Percentiles rank a stretch among this genome's conserved stretches.
phyloP scores from a whole-genome alignment of 1,140 invertebrate species.

The Brachionus plicatilis region DNA sequence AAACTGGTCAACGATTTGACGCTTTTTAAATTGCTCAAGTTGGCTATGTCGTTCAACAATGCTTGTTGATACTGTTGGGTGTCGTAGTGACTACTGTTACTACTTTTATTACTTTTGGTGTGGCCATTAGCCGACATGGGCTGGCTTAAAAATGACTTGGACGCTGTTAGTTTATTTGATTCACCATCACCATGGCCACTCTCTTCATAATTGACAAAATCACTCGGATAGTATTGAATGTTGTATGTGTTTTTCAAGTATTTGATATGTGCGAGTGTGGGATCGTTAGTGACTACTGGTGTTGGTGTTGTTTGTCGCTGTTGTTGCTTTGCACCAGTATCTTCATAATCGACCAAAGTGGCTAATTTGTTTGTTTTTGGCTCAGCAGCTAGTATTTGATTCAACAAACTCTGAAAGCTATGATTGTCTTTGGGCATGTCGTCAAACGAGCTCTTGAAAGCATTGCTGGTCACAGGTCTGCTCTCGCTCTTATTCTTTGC shows the following conservation, averaged over 20 bases:
- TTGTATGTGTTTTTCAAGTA: slow-evolving; percentile 36
- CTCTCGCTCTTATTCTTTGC: too few relatives aligned
- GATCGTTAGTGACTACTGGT: too few relatives aligned
- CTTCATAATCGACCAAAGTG: too few relatives aligned
- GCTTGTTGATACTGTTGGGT: not conserved
- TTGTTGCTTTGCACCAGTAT: not conserved
- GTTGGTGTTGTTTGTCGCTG: too few relatives aligned
- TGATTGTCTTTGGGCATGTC: not conserved
- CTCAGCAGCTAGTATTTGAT: not conserved
- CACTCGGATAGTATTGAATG: slow-evolving; percentile 31
- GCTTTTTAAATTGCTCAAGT: slow-evolving; percentile 33
- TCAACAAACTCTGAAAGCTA: not conserved
- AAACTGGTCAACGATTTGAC: slow-evolving; percentile 36
- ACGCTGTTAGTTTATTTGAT: not conserved
- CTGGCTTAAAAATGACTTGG: not conserved
- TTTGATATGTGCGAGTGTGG: not conserved
- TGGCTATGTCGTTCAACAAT: slow-evolving; percentile 5
- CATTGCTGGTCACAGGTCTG: too few relatives aligned
- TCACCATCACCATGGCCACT: not conserved
- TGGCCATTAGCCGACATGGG: not conserved
- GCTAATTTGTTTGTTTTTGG: not conserved
- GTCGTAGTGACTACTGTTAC: too few relatives aligned
- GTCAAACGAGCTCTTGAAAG: not conserved
- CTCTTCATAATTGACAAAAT: slow-evolving; percentile 17
- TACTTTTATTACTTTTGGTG: too few relatives aligned